Base-by-base conservation (phyloP, 2,113 vertebrate species). In the Euleptes europaea region DNA sequence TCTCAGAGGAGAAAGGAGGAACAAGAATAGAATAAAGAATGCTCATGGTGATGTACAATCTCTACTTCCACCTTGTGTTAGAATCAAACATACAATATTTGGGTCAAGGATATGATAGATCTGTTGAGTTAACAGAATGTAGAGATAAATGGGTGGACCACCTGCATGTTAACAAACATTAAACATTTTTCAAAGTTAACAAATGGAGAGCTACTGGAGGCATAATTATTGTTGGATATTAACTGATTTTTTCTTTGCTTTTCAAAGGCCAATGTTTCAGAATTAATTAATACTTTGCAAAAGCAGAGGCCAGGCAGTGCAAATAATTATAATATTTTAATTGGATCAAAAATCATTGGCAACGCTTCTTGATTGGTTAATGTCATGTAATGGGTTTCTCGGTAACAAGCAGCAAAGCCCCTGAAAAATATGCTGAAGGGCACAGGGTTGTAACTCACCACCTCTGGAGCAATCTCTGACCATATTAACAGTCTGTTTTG, bases 271-370 rank as follows among this genome's bases (percentile, higher is more conserved):
- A 83, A 87, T 87, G 57, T 91, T 92, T 92, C 89, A 87, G 90
- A 90, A 94, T 88, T 91, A 94, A 93, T 94, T 93, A 93, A 84
- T 80, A 28, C 42, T 85, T 93, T 93, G 17, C 21, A 21, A 57
- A 57, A 57, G 21, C 91, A 92, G 90, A 94, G n/a, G 73, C 79
- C 88, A 90, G 93, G 82, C 76, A 28, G 47, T 88, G 8, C 35
- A 31, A 78, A 78, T 89, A 90, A 65, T 35, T 35, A 74, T 44
- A 26, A 73, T 71, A 84, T 9, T 77, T 49, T 51, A 80, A 82
- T 73, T 42, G 69, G 83, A 78, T 78, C 86, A 76, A 70, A 91
- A 79, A 78, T 89, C 0, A 0, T 73, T 85, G 75, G n/a, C 42
- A 78, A 88, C 82, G 85, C 83, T 89, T 73, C 51, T 89, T 21